These are phyloP conservation scores for Standfussiana lucernea DNA, from an alignment of 2,888 invertebrate genomes.

Conservation along the genomic window DNA sequence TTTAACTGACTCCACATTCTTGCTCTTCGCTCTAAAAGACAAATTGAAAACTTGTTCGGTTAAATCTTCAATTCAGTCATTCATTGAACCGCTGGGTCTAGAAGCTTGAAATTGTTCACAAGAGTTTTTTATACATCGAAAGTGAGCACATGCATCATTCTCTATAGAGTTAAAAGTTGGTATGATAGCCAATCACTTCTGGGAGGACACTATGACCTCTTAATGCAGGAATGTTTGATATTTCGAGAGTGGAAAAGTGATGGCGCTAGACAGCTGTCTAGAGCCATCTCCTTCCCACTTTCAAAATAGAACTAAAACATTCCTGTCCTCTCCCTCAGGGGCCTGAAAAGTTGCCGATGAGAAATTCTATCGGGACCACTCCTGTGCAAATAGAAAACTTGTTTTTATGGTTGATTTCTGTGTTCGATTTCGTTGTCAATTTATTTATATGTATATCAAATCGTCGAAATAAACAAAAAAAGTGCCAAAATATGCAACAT, in stretches of 20 bases:
- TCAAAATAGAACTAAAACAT: too few relatives aligned
- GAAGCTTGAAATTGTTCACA: background rate
- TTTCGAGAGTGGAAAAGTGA: too few relatives aligned
- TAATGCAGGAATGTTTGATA: too few relatives aligned
- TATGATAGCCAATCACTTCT: background rate
- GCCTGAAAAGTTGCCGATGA: background rate
- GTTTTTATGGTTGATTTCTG: background rate
- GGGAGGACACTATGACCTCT: too few relatives aligned
- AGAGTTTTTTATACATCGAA: background rate
- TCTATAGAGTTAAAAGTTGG: background rate
- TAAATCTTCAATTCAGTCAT: background rate
- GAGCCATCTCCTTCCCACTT: too few relatives aligned
- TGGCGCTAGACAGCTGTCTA: too few relatives aligned
- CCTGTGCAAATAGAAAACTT: background rate
- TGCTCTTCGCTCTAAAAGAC: background rate
- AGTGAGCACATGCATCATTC: background rate
- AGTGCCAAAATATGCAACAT: too few relatives aligned
- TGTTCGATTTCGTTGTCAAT: background rate
- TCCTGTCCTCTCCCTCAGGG: too few relatives aligned
- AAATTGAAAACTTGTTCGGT: conserved; percentile 7
- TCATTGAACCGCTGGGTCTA: background rate
- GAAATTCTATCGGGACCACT: background rate
- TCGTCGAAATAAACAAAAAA: too few relatives aligned
- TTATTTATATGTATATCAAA: background rate
- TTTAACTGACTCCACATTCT: conserved; percentile 17